These are phyloP conservation scores for Emesis russula DNA, from an alignment of 2,888 invertebrate genomes.

Conservation along the genomic window DNA sequence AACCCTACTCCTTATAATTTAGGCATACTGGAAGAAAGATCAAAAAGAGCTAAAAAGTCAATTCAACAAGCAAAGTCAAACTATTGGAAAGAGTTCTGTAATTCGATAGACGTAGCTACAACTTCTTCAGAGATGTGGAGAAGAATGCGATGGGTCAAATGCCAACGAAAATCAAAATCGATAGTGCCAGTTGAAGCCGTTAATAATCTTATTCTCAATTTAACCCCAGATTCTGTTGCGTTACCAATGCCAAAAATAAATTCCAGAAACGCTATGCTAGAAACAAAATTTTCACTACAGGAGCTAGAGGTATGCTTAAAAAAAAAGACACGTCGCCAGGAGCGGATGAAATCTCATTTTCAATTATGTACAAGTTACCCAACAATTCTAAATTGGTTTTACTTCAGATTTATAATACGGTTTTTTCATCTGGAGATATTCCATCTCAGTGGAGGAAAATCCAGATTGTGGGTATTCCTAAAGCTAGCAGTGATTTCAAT, in stretches of 20 bases:
- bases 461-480: slow-evolving; percentile 22
- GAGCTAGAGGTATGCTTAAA: not conserved
- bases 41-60: no score
- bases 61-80: no score
- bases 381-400: not conserved
- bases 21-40: no score
- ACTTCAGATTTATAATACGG: slow-evolving; percentile 3
- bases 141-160: no score
- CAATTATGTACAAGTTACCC: not conserved
- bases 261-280: not conserved
- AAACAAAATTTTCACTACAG: not conserved
- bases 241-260: not conserved
- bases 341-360: not conserved
- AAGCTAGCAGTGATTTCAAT: not conserved
- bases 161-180: not conserved
- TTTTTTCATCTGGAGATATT: not conserved
- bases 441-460: slow-evolving; percentile 23
- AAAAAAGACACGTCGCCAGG: not conserved
- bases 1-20: no score
- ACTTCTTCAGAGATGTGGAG: no score
- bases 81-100: no score
- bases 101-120: no score
- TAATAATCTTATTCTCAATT: not conserved
- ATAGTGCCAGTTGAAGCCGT: not conserved
- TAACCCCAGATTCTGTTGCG: no score